A percentile compares a stretch with the other conserved stretches of the same genome.
Conservation (phyloP, 2,888 invertebrate species). For the Cloeon dipterum region DNA sequence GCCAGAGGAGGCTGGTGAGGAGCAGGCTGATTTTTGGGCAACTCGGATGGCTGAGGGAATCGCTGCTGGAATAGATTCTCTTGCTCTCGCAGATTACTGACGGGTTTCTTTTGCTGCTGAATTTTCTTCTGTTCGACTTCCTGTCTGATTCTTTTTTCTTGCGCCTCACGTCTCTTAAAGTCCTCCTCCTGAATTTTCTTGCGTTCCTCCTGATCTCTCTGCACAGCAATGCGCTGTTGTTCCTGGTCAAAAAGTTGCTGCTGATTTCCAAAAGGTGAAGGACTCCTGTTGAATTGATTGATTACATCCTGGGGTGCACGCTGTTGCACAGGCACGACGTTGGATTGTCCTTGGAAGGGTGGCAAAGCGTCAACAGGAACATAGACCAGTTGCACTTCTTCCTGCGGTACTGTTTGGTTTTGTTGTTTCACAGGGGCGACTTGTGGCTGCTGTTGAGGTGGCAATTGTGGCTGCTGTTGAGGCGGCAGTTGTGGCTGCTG, state of each 20-base stretch:
- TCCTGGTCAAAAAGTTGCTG: conserved; percentile 16
- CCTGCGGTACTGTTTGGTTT: conserved; percentile 7
- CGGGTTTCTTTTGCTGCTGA: conserved; percentile 13
- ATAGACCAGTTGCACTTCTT: conserved; percentile 52
- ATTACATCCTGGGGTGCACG: not conserved
- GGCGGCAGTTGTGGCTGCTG: not conserved
- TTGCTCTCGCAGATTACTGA: not conserved
- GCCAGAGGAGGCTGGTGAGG: conserved; percentile 70
- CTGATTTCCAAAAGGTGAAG: conserved; percentile 11
- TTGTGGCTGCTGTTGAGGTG: not conserved
- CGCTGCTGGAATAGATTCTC: conserved; percentile 1
- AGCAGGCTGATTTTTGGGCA: conserved; percentile 1
- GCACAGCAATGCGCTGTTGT: conserved; percentile 8
- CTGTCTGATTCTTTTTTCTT: conserved; percentile 9
- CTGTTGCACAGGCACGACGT: no score
- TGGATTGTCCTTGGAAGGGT: no score
- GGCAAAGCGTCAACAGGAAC: conserved; percentile 57
- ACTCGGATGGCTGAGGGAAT: not conserved
- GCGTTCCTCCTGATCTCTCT: conserved; percentile 13
- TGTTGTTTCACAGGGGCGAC: not conserved
- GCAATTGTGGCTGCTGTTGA: not conserved
- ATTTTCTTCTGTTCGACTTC: conserved; percentile 15
- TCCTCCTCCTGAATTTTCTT: conserved; percentile 14
- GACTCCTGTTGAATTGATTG: not conserved
- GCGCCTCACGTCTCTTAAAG: conserved; percentile 6